Evolutionary conservation across 2,888 invertebrate species (phyloP).

Genomic region (Cryptocheilus praepositus): DNA sequence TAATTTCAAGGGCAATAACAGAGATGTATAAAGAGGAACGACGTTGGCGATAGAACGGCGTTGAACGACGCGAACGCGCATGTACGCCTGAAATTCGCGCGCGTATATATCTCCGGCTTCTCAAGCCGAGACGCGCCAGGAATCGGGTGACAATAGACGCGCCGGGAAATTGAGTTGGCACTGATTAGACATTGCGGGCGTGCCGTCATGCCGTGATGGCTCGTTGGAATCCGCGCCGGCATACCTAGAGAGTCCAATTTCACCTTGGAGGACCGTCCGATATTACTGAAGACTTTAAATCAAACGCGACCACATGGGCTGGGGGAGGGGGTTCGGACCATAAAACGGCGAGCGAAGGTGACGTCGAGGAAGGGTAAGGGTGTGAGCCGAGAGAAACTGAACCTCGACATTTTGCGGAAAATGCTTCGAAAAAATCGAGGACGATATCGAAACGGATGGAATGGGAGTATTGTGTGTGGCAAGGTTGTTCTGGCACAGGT

Average conservation of each 20-base stretch:
- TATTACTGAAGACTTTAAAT: conserved; percentile 54
- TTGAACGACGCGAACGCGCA: too few species aligned
- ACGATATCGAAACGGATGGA: too few species aligned
- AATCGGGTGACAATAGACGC: conserved; percentile 64
- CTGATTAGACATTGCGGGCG: conserved; percentile 73
- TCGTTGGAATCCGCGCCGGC: conserved; percentile 66
- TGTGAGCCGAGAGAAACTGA: neutral
- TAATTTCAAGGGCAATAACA: too few species aligned
- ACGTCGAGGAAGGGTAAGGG: neutral
- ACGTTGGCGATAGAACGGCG: too few species aligned
- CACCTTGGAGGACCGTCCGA: conserved; percentile 38
- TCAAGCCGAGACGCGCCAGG: conserved; percentile 41
- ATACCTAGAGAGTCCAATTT: conserved; percentile 57
- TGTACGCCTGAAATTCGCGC: neutral
- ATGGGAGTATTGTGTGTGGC: too few species aligned
- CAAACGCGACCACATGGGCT: conserved; percentile 23
- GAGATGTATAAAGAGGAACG: too few species aligned
- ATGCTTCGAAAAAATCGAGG: too few species aligned
- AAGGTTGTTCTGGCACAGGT: too few species aligned
- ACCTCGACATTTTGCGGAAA: too few species aligned
- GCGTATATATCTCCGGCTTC: conserved; percentile 14
- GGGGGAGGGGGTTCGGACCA: neutral
- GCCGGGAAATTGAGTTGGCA: conserved; percentile 70
- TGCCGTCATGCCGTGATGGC: conserved; percentile 68
- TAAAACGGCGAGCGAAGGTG: neutral